Conservation (phyloP, 1,140 invertebrate species). For the Heterodera schachtii region DNA sequence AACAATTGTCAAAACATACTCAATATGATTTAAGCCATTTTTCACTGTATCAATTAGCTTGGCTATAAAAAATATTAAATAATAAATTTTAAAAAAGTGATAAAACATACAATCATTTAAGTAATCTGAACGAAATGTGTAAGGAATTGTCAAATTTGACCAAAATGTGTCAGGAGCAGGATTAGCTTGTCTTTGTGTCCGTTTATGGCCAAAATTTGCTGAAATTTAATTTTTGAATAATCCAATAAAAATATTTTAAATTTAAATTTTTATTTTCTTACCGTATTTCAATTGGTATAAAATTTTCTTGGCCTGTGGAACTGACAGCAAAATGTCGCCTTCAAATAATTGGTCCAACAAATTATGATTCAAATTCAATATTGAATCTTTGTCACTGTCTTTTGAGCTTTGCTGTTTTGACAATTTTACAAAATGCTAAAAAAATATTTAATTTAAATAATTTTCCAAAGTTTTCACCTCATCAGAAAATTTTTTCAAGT, state of each 20-base stretch:
- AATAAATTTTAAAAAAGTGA: not conserved
- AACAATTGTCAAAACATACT: not conserved
- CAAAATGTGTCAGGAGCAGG: constrained; percentile 52
- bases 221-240: no score
- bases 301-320: constrained; percentile 56
- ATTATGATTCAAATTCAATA: constrained; percentile 49
- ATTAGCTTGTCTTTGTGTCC: constrained; percentile 51
- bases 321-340: constrained; percentile 59
- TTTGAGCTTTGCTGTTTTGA: no score
- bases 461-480: not conserved
- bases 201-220: not conserved
- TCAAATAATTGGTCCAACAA: constrained; percentile 57
- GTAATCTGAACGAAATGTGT: constrained; percentile 36
- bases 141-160: constrained; percentile 50
- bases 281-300: constrained; percentile 49
- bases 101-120: constrained; percentile 33
- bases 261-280: constrained; percentile 18
- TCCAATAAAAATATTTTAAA: no score
- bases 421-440: no score
- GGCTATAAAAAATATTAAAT: constrained; percentile 15
- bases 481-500: not conserved
- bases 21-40: not conserved
- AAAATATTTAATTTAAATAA: no score
- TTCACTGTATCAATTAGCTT: not conserved
- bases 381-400: not conserved